Evolutionary conservation across 2,888 invertebrate species (phyloP).

Genomic region (Torymus texanus): DNA sequence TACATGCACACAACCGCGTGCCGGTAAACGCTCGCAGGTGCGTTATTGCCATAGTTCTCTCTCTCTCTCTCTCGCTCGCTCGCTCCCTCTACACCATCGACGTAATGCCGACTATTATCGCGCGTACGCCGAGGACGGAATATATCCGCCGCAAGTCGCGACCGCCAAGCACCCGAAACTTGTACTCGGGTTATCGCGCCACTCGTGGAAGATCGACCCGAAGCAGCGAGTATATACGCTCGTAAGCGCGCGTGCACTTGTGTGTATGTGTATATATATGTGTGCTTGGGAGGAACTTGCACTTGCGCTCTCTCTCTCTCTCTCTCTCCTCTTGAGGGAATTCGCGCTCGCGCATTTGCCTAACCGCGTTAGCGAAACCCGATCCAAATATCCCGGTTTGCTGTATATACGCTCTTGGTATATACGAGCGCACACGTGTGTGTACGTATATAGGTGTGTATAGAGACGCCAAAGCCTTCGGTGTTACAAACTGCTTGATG

Average conservation of each 20-base stretch:
- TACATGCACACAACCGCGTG: neutral
- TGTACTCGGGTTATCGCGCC: neutral
- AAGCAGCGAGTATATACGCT: neutral
- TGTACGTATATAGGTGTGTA: neutral
- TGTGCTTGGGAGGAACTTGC: conserved; percentile 4
- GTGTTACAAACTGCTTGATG: conserved; percentile 33
- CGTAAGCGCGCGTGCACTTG: neutral
- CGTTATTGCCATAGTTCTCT: conserved; percentile 11
- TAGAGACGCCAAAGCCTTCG: conserved; percentile 11
- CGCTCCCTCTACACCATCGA: neutral
- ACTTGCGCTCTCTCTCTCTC: conserved; percentile 44
- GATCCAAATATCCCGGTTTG: conserved; percentile 62
- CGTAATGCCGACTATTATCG: conserved; percentile 29
- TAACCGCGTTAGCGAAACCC: conserved; percentile 66
- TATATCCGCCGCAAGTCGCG: neutral
- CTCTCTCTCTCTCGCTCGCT: no score
- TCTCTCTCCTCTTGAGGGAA: conserved; percentile 53
- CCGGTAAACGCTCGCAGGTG: neutral
- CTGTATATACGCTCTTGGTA: no score
- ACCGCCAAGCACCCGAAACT: conserved; percentile 1
- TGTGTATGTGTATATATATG: neutral
- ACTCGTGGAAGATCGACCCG: neutral
- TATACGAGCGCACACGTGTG: neutral
- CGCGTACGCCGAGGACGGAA: neutral
- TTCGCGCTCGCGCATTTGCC: conserved; percentile 63